phyloP scores from a whole-genome alignment of 2,113 vertebrate species.

The Zosterops pallidus region DNA sequence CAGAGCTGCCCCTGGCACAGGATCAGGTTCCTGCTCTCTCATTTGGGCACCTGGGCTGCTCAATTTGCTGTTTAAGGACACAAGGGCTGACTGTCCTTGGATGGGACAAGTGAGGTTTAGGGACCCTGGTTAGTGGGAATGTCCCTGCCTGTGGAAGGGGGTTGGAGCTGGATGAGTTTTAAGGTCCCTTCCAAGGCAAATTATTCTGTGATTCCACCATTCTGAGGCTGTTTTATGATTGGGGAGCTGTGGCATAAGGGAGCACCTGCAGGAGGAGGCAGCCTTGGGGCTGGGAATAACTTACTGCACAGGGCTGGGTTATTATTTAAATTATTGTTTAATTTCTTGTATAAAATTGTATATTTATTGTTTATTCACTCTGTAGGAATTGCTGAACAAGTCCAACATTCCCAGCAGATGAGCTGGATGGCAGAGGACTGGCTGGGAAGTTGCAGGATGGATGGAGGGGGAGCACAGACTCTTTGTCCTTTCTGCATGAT shows the following conservation, averaged over 20 bases:
- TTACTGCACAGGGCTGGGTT: background rate
- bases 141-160: background rate
- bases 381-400: background rate
- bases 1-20: background rate
- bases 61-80: background rate
- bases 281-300: background rate
- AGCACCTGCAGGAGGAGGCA: background rate
- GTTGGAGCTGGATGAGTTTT: background rate
- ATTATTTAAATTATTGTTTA: too few species aligned
- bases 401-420: fast-evolving
- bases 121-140: background rate
- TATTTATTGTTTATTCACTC: background rate
- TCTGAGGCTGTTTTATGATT: too few species aligned
- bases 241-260: fast-evolving
- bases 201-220: background rate
- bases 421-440: background rate
- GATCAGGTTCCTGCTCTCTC: background rate
- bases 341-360: too few species aligned
- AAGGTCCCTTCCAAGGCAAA: background rate
- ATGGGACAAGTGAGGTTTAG: background rate
- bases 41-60: background rate
- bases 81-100: background rate
- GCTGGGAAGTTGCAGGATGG: background rate
- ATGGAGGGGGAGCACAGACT: background rate
- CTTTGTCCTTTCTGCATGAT: fast-evolving